Evolutionary conservation across 1,140 invertebrate species (phyloP).

Genomic region (Dermatophagoides farinae): DNA sequence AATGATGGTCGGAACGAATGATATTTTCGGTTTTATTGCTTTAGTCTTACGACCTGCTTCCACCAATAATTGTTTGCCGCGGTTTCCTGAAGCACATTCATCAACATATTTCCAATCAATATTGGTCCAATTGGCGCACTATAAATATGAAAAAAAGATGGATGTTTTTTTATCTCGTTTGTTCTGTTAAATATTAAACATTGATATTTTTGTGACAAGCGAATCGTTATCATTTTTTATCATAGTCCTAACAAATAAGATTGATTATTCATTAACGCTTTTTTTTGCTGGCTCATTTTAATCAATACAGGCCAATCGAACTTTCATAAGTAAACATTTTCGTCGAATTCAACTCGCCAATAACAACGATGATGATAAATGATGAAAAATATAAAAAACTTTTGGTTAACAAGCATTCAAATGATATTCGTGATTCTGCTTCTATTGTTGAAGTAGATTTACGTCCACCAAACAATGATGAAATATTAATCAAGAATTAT

Average conservation of each 20-base stretch:
- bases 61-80: not conserved
- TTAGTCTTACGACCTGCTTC: not conserved
- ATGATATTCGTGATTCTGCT: constrained; percentile 4
- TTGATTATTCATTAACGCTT: no score
- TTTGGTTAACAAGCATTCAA: constrained; percentile 15
- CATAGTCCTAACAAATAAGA: no score
- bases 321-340: no score
- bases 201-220: no score
- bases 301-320: no score
- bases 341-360: no score
- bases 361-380: not conserved
- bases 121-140: not conserved
- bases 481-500: constrained; percentile 10
- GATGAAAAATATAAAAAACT: not conserved
- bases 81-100: not conserved
- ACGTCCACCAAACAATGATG: not conserved
- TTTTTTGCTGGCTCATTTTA: no score
- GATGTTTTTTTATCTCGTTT: not conserved
- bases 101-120: not conserved
- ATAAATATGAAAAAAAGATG: not conserved
- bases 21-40: not conserved
- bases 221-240: no score
- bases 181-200: no score
- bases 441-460: not conserved
- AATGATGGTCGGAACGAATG: not conserved